Evolutionary conservation across 2,113 vertebrate species (phyloP), one percentile per base, ranked within the genome.

Genomic region (Cephalopterus ornatus): DNA sequence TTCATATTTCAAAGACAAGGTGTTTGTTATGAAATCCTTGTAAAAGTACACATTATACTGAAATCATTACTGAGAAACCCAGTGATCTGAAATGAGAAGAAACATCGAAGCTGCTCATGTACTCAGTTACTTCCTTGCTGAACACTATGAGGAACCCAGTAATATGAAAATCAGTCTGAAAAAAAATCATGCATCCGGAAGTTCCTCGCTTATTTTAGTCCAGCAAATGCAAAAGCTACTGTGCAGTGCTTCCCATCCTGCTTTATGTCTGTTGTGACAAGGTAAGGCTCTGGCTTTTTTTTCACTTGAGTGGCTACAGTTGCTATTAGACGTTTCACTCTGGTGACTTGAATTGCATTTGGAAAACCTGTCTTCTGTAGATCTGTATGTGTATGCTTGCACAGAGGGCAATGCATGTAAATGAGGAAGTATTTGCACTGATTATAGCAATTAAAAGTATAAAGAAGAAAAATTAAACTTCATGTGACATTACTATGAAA

Each of bases 381-480:
- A 44, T 89, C 67, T 71, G 61, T 53, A 50, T 15, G 46, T 55
- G 41, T 79, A 68, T 73, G 32, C 46, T 85, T 87, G 55, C 86
- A 89, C 70, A 92, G 63, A 78, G 52, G 44, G 52, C 94, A 95
- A 85, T 52, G 33, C 15, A 91, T 95, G 79, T 37, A 94, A 94
- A 95, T 92, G 71, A 94, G 83, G 67, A 75, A 65, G 67, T 72
- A 56, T 82, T 87, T 91, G 72, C 73, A 75, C 61, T 91, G 67
- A 89, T 90, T 94, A 73, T 75, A 93, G 61, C 68, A 97, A 90
- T 96, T 94, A 94, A 94, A 95, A 94, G 91, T 70, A 89, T 53
- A 86, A 70, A 70, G 71, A 93, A 88, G 62, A 65, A 88, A 76
- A 96, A 92, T 59, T 75, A 83, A 95, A 81, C 37, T 75, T 27